phyloP scores from a whole-genome alignment of 2,888 invertebrate species.

The Sinohyriopsis cumingii region DNA sequence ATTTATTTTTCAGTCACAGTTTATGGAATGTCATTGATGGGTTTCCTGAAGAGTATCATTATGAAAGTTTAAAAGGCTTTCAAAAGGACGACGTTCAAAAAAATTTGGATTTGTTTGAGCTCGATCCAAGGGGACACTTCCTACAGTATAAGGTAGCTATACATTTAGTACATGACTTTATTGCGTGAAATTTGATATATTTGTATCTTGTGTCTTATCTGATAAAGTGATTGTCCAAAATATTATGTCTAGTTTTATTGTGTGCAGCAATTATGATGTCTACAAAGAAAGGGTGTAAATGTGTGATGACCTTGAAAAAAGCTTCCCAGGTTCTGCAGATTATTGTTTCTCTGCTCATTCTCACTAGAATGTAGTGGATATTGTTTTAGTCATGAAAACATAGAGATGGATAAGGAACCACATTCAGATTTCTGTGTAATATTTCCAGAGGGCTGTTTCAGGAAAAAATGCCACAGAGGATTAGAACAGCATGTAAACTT shows the following conservation, averaged over 20 bases:
- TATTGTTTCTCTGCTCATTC: constrained; percentile 1
- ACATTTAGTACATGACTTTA: neutral
- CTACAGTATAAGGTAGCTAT: constrained; percentile 55
- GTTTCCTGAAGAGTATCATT: constrained; percentile 48
- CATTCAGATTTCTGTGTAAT: too few relatives aligned
- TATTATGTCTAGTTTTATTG: neutral
- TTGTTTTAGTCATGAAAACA: too few relatives aligned
- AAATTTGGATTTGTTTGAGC: constrained; percentile 42
- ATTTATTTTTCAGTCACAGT: too few relatives aligned
- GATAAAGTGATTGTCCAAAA: neutral
- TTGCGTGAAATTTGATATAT: neutral
- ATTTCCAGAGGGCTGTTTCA: too few relatives aligned
- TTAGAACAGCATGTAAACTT: too few relatives aligned
- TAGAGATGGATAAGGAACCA: too few relatives aligned
- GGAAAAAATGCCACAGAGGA: too few relatives aligned
- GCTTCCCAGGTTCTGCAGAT: neutral
- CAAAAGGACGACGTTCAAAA: constrained; percentile 31
- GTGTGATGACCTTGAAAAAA: too few relatives aligned
- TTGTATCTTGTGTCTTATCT: neutral
- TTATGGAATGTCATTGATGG: constrained; percentile 36
- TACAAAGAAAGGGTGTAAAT: too few relatives aligned
- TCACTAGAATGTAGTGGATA: constrained; percentile 6
- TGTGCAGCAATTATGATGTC: too few relatives aligned
- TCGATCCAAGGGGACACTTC: constrained; percentile 50
- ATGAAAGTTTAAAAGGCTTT: constrained; percentile 20